phyloP scores from a whole-genome alignment of 2,113 vertebrate species.

The Oryzias melastigma region DNA sequence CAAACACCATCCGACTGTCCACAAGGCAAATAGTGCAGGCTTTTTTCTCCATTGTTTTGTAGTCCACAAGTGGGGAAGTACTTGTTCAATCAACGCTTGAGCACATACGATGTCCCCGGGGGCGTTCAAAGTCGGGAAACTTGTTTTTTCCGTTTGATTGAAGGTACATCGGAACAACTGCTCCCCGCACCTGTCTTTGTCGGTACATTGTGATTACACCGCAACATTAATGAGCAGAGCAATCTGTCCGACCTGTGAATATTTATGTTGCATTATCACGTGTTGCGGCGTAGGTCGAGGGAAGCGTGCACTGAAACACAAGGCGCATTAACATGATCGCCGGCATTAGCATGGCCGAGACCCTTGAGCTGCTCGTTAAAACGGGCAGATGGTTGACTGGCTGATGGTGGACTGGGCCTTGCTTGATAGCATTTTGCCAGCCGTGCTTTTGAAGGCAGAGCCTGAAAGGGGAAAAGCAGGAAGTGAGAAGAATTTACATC shows the following conservation, averaged over 20 bases:
- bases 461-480: conserved; percentile 27
- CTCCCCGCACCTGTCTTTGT: conserved; percentile 40
- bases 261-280: conserved; percentile 33
- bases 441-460: conserved; percentile 55
- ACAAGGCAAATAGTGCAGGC: conserved; percentile 19
- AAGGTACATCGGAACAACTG: conserved; percentile 20
- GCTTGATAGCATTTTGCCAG: conserved; percentile 54
- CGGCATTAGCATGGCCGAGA: conserved; percentile 15
- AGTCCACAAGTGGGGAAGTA: conserved; percentile 33
- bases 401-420: conserved; percentile 54
- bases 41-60: conserved; percentile 10
- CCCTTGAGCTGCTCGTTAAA: conserved; percentile 65
- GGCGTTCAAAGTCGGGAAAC: conserved; percentile 1
- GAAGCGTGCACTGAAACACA: conserved; percentile 18
- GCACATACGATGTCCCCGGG: conserved; percentile 2
- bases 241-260: conserved; percentile 62
- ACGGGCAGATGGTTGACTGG: conserved; percentile 69
- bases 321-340: conserved; percentile 14
- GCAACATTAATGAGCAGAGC: conserved; percentile 48
- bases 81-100: conserved; percentile 27
- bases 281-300: conserved; percentile 5
- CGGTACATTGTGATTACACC: conserved; percentile 29
- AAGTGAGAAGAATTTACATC: conserved; percentile 21
- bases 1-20: conserved; percentile 53
- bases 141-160: conserved; percentile 3